Evolutionary conservation across 2,113 vertebrate genomes (phyloP), one percentile per base, ranked within the genome.

Genomic region (Leucopsar rothschildi): DNA sequence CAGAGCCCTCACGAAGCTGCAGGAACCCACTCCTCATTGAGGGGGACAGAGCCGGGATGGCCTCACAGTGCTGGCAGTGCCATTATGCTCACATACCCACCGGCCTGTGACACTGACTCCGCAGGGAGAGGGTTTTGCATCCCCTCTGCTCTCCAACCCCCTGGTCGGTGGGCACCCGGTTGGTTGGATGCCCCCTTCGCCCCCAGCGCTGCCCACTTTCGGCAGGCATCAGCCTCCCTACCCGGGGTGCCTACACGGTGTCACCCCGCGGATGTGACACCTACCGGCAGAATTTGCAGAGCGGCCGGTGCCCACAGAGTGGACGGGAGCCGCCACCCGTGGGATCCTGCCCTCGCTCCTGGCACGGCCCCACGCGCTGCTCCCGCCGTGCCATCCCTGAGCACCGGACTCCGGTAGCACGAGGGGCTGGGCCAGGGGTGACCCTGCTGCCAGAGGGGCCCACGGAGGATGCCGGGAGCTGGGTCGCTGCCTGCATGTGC

Each of bases 361-460:
- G 10, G 29, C 69, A 29, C 1, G 6, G 69, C 50, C 16, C 22
- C 2, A 11, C 7, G 20, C 1, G 0, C 42, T 25, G 73, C 59
- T 53, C 49, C 45, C 1, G 1, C 24, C 1, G 0, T 5, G 59
- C 77, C 2, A 1, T 40, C 12, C 0, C 2, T 10, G 40, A 40
- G 61, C 40, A 10, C 65, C 1, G 0, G 31, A 24, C 49, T 14
- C 27, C 1, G 1, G 23, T 44, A 55, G 24, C 53, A 33, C 1
- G 1, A 28, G 45, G 13, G 23, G 6, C 47, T 22, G 70, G 23
- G 17, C n/a, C 2, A 0, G 42, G 25, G 45, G 22, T 1, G 4
- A 52, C 15, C 57, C 0, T 2, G 21, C 61, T 66, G 50, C 61
- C 5, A 2, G 40, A 65, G 60, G 10, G 19, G 25, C 70, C 53